A percentile compares a stretch with the other conserved stretches of the same genome.
These are phyloP conservation scores for Setophaga petechia DNA, from an alignment of 2,113 vertebrate genomes.

Conservation along the genomic window DNA sequence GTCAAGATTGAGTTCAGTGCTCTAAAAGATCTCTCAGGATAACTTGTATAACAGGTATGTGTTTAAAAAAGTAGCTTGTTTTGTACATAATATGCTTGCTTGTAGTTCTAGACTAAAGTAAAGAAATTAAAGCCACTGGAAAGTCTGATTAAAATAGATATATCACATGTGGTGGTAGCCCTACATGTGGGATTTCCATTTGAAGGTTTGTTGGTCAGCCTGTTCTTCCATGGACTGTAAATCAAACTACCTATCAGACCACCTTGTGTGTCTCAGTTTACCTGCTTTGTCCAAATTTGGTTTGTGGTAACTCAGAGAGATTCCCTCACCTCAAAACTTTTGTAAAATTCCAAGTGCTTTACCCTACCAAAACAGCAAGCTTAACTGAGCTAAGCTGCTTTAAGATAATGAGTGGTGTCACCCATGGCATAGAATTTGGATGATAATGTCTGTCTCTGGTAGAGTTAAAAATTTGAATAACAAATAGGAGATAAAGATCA, in stretches of 20 bases:
- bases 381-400: background rate
- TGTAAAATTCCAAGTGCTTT: background rate
- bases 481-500: background rate
- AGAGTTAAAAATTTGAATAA: background rate
- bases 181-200: background rate
- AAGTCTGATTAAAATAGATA: background rate
- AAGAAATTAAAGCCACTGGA: background rate
- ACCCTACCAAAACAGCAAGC: background rate
- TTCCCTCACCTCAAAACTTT: background rate
- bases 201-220: background rate
- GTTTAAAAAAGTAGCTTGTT: background rate
- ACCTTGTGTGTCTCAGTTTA: background rate
- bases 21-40: background rate
- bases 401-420: background rate
- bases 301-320: background rate
- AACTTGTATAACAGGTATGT: constrained; percentile 4
- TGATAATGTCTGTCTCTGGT: background rate
- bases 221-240: background rate
- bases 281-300: background rate
- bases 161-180: background rate
- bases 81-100: background rate
- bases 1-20: background rate
- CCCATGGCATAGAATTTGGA: background rate
- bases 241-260: background rate
- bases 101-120: background rate